phyloP scores from a whole-genome alignment of 2,113 vertebrate genomes.

The Puffinus mauretanicus region DNA sequence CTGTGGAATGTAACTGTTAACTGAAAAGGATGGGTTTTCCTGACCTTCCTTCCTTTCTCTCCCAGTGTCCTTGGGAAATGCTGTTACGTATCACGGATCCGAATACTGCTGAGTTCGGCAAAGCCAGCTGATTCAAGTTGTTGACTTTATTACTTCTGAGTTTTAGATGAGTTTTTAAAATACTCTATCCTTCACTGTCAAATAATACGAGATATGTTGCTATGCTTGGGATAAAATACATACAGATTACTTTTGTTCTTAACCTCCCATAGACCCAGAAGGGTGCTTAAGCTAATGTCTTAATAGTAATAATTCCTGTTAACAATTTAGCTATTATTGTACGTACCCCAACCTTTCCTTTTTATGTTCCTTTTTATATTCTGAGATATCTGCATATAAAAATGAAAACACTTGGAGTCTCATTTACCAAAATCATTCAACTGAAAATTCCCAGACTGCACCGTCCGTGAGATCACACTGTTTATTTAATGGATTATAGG shows the following conservation, averaged over 20 bases:
- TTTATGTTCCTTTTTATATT: not conserved
- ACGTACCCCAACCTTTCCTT: not conserved
- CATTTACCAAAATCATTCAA: not conserved
- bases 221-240: not conserved
- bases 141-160: conserved; percentile 18
- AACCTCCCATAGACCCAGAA: not conserved
- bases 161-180: not conserved
- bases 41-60: conserved; percentile 48
- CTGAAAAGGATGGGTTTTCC: not conserved
- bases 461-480: fast-evolving
- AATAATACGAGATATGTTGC: not conserved
- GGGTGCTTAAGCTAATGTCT: not conserved
- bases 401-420: not conserved
- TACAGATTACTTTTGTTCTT: not conserved
- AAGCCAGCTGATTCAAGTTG: not conserved
- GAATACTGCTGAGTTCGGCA: conserved; percentile 50
- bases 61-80: conserved; percentile 14
- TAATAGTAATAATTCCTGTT: not conserved
- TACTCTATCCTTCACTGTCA: not conserved
- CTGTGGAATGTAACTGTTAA: not conserved
- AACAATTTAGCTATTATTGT: not conserved
- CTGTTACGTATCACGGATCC: not conserved
- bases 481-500: not conserved
- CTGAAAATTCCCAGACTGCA: not conserved
- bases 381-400: not conserved